Evolutionary conservation across 2,888 invertebrate genomes (phyloP), one percentile per base, ranked within the genome.

Genomic region (Catonia carolina): DNA sequence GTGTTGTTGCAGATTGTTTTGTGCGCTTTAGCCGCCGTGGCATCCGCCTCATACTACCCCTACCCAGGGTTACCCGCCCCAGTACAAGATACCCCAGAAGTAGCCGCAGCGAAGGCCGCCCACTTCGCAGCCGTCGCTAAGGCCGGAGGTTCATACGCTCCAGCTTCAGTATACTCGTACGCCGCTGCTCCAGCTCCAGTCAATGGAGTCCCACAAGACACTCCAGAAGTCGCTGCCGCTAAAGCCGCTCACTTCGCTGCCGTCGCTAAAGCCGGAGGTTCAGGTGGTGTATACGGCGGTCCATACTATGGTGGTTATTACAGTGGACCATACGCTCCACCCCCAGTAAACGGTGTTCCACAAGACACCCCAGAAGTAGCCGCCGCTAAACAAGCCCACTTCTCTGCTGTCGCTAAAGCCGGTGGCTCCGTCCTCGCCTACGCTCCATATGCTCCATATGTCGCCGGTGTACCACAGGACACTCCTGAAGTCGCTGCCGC

Each of bases 401-500:
- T 15, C 48, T 20, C 48, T 8, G 48, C 55, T 27, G 31, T 27
- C 36, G 4, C 23, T 15, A 45, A 45, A 22, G 53, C 23, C 15
- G 35, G 36, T 33, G 35, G 37, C 35, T 27, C 53, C 49, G 14
- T 60, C 31, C 57, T 54, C 53, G 59, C 61, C 56, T 61, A 59
- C 23, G 62, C 60, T 45, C 61, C 58, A 59, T 57, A 60, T 53
- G 53, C 53, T 33, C 58, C 58, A 33, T 58, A 58, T 52, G 53
- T 52, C 53, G 37, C 51, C 2, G 61, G 61, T 37, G 58, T 62
- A 27, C 60, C 60, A 50, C 56, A 56, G 27, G 63, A 63, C 54
- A 63, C 62, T 33, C 62, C 62, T 45, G 63, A 63, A 52, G 63
- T 63, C 36, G 63, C 63, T 51, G 63, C 63, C 35, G 61, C 61